phyloP scores from a whole-genome alignment of 2,888 invertebrate species.

The Oscheius sp. region DNA sequence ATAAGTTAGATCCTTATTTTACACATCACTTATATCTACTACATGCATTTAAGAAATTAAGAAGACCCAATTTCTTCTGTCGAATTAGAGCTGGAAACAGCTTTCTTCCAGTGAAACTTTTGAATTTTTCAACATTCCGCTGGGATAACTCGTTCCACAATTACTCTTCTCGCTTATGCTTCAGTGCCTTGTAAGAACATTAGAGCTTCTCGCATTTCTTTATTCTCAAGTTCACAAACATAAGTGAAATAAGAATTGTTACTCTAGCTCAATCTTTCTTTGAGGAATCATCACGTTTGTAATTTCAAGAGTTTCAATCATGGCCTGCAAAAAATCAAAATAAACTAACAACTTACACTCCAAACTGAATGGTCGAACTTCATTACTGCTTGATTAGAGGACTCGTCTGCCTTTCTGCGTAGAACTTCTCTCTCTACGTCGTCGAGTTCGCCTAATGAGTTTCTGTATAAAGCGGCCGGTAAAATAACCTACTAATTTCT shows the following conservation, averaged over 20 bases:
- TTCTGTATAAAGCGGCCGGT: not conserved
- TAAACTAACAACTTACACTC: not conserved
- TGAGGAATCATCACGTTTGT: too few relatives aligned
- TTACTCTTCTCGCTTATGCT: not conserved
- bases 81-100: not conserved
- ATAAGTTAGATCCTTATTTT: not conserved
- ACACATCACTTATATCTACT: not conserved
- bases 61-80: not conserved
- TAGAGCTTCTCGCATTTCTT: not conserved
- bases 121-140: slow-evolving; percentile 21
- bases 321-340: too few relatives aligned
- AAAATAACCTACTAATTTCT: not conserved
- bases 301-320: too few relatives aligned
- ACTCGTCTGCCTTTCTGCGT: not conserved
- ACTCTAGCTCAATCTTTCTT: too few relatives aligned
- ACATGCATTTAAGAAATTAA: not conserved
- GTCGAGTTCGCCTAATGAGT: not conserved
- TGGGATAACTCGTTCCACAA: not conserved
- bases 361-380: not conserved
- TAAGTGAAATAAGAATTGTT: too few relatives aligned
- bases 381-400: not conserved
- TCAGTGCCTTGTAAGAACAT: not conserved
- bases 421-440: not conserved
- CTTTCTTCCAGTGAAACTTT: slow-evolving; percentile 14
- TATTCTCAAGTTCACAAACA: too few relatives aligned